These are phyloP conservation scores for Copidosoma aretas DNA, from an alignment of 2,888 invertebrate species.

Conservation along the genomic window DNA sequence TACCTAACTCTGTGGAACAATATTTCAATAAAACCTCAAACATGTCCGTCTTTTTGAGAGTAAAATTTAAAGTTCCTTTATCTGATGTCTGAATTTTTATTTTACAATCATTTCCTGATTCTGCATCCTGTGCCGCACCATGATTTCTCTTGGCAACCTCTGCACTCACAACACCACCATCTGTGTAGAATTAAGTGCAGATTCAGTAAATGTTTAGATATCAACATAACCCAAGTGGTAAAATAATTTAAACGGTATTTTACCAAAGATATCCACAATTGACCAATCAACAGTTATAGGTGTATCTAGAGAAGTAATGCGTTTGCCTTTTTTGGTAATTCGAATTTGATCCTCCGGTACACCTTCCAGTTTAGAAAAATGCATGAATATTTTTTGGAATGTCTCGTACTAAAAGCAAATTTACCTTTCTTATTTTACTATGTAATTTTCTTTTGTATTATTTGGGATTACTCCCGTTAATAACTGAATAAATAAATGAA, in stretches of 20 bases:
- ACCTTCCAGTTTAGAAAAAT: conserved; percentile 52
- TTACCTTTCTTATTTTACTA: background rate
- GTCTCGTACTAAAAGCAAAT: conserved; percentile 51
- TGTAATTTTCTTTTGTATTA: too few species aligned
- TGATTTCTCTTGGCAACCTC: conserved; percentile 28
- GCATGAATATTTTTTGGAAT: conserved; percentile 49
- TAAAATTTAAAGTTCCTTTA: conserved; percentile 45
- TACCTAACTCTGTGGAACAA: conserved; percentile 48
- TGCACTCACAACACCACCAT: conserved; percentile 51
- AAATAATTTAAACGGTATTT: background rate
- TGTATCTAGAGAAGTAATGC: conserved; percentile 50
- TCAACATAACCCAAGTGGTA: background rate
- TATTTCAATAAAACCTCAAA: conserved; percentile 46
- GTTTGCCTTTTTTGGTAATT: conserved; percentile 48
- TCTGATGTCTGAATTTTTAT: conserved; percentile 54
- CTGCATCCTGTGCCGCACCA: background rate
- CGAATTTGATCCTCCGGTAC: conserved; percentile 51
- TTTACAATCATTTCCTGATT: conserved; percentile 43
- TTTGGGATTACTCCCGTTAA: too few species aligned
- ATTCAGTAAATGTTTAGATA: conserved; percentile 9
- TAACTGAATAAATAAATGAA: background rate
- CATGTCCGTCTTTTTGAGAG: conserved; percentile 45
- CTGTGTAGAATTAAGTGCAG: conserved; percentile 41
- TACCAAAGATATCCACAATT: conserved; percentile 56
- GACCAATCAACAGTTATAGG: conserved; percentile 52